phyloP scores from a whole-genome alignment of 1,140 invertebrate genomes.

The Nephotettix cincticeps region DNA sequence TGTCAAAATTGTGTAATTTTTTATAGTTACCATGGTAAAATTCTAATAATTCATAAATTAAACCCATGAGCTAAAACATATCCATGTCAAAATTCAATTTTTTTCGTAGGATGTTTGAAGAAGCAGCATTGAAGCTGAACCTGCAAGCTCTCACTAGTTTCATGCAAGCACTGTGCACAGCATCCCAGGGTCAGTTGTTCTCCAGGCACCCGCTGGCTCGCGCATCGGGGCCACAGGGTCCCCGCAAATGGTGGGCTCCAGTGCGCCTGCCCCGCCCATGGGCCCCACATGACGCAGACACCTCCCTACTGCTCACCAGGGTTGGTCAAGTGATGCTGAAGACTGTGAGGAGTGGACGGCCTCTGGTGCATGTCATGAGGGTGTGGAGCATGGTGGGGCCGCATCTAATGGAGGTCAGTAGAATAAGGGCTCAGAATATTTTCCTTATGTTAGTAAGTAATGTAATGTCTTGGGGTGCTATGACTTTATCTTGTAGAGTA shows the following conservation, averaged over 20 bases:
- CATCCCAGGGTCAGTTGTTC: conserved; percentile 76
- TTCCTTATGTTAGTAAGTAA: too few species aligned
- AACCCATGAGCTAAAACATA: too few species aligned
- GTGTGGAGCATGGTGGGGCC: conserved; percentile 86
- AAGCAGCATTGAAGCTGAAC: conserved; percentile 85
- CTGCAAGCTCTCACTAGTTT: conserved; percentile 80
- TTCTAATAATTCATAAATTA: too few species aligned
- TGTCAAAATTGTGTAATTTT: too few species aligned
- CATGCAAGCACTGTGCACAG: conserved; percentile 73
- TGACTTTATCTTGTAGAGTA: too few species aligned
- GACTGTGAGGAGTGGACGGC: conserved; percentile 80
- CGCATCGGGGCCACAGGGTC: conserved; percentile 19
- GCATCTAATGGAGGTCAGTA: conserved; percentile 82
- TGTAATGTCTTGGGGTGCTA: too few species aligned
- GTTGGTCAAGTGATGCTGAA: conserved; percentile 85
- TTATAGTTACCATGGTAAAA: too few species aligned
- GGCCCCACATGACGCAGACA: conserved; percentile 11
- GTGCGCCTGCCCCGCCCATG: conserved; percentile 14
- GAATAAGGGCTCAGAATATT: too few species aligned
- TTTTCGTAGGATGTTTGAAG: conserved; percentile 65
- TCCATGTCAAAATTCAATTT: too few species aligned
- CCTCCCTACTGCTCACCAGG: conserved; percentile 62
- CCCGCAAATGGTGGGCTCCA: conserved; percentile 28
- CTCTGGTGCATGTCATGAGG: conserved; percentile 86
- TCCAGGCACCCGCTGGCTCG: conserved; percentile 34